Percentiles rank a stretch among this genome's conserved stretches.
Evolutionary conservation across 2,888 invertebrate species (phyloP).

Genomic region (Plemyria rubiginata): DNA sequence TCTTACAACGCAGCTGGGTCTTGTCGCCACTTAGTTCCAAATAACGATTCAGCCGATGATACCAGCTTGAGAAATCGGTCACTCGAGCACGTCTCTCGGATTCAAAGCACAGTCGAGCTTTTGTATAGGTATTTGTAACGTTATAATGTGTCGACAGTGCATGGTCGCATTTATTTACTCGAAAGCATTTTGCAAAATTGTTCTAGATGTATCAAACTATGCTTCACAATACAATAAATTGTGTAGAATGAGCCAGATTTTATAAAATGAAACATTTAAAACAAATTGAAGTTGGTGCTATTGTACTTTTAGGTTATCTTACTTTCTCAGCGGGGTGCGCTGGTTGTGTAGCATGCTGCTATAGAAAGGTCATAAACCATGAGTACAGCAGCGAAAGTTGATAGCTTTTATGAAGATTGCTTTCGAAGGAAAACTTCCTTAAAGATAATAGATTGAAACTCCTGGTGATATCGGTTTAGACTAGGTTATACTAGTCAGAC

Average conservation of each 20-base stretch:
- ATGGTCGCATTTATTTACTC: conserved; percentile 35
- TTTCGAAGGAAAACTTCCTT: conserved; percentile 43
- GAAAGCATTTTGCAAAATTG: conserved; percentile 34
- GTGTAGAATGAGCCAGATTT: conserved; percentile 19
- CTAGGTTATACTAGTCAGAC: conserved; percentile 31
- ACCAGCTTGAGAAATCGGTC: conserved; percentile 52
- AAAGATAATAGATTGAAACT: conserved; percentile 33
- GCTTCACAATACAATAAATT: conserved; percentile 28
- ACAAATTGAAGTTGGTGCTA: conserved; percentile 8
- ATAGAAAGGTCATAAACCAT: conserved; percentile 46
- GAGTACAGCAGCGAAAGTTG: conserved; percentile 42
- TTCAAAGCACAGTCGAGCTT: conserved; percentile 49
- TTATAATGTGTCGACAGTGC: conserved; percentile 31
- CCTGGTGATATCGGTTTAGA: conserved; percentile 6
- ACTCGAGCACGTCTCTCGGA: conserved; percentile 56
- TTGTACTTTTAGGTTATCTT: conserved; percentile 16
- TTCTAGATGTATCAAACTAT: conserved; percentile 30
- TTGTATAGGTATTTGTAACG: conserved; percentile 45
- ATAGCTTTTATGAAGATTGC: conserved; percentile 53
- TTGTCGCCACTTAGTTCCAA: conserved; percentile 56
- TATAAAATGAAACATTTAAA: background rate
- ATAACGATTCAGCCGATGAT: conserved; percentile 50
- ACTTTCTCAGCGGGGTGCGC: conserved; percentile 12
- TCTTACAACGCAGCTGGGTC: conserved; percentile 52
- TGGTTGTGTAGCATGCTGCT: conserved; percentile 34